phyloP scores from a whole-genome alignment of 2,888 invertebrate species.

The Tupiocoris notatus region DNA sequence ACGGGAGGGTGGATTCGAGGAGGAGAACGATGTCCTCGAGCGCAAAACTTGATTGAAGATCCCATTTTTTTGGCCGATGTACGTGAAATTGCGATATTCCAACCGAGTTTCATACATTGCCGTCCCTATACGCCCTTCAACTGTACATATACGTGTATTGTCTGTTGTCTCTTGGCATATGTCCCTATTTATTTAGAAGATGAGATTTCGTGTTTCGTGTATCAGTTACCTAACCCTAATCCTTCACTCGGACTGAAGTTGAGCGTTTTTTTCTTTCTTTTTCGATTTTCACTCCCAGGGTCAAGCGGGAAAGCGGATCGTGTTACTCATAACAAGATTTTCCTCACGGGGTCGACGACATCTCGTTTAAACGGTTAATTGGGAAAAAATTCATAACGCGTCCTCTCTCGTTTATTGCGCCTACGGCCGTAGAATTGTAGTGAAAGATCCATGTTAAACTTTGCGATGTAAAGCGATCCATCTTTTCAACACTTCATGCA shows the following conservation, averaged over 20 bases:
- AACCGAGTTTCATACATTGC: neutral
- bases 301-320: constrained; percentile 3
- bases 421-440: too few species aligned
- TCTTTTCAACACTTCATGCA: too few species aligned
- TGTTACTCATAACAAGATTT: neutral
- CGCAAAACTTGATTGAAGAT: constrained; percentile 36
- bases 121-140: neutral
- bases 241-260: neutral
- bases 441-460: too few species aligned
- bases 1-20: neutral
- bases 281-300: neutral
- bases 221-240: constrained; percentile 38
- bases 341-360: neutral
- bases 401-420: neutral
- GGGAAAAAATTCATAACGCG: constrained; percentile 24
- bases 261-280: constrained; percentile 1
- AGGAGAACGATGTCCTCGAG: constrained; percentile 17
- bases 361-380: constrained; percentile 10
- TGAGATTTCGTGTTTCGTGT: constrained; percentile 37
- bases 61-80: constrained; percentile 4
- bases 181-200: constrained; percentile 39
- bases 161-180: neutral
- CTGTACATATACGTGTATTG: neutral
- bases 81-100: neutral
- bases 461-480: too few species aligned